These are phyloP conservation scores for Alauda arvensis DNA, from an alignment of 2,797 vertebrate species.

Conservation along the genomic window DNA sequence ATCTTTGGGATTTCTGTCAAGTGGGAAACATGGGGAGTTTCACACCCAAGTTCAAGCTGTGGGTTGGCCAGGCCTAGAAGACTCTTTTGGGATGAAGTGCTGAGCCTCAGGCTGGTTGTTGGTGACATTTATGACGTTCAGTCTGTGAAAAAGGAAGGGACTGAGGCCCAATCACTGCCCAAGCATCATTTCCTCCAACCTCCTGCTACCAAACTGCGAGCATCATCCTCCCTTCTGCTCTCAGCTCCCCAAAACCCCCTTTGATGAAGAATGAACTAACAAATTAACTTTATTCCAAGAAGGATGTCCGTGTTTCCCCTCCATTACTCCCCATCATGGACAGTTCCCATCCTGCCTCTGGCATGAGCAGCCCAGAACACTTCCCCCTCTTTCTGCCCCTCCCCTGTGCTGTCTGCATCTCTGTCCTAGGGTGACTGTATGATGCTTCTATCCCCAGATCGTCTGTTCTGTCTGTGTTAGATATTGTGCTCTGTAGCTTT, in stretches of 20 bases:
- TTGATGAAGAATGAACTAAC: neutral
- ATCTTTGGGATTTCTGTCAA: neutral
- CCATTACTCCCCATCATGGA: accelerated
- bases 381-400: neutral
- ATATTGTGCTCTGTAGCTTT: too few relatives aligned
- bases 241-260: neutral
- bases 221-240: neutral
- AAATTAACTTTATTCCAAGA: neutral
- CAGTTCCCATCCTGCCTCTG: neutral
- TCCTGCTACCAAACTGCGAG: neutral
- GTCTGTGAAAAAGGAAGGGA: neutral
- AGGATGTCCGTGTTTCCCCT: accelerated
- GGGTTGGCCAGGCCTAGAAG: neutral
- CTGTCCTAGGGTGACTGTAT: too few relatives aligned
- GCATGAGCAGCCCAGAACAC: accelerated
- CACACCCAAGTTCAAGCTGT: neutral
- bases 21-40: neutral
- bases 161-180: neutral
- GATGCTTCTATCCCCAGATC: too few relatives aligned
- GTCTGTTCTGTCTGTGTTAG: too few relatives aligned
- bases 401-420: accelerated
- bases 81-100: neutral
- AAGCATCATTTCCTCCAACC: neutral
- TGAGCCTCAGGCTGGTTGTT: neutral
- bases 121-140: neutral